phyloP scores from a whole-genome alignment of 2,797 vertebrate species.

The Zalophus californianus region DNA sequence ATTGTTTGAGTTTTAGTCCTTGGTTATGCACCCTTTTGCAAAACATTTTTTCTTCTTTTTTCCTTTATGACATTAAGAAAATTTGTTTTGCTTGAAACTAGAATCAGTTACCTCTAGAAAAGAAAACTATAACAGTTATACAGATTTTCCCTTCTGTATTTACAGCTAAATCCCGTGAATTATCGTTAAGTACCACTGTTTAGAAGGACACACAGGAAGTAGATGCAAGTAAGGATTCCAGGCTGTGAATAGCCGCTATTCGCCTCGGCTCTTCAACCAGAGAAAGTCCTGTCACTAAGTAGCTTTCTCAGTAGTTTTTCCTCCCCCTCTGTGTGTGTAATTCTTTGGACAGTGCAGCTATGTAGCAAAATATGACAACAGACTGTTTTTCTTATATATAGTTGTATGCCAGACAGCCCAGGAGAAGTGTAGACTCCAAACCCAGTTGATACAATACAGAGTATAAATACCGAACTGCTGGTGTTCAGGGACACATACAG shows the following conservation, averaged over 20 bases:
- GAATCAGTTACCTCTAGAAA: neutral
- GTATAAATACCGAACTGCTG: neutral
- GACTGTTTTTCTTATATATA: neutral
- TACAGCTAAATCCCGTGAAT: neutral
- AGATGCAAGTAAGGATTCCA: neutral
- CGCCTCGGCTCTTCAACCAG: neutral
- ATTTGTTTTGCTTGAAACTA: neutral
- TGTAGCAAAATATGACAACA: neutral
- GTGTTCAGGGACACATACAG: neutral
- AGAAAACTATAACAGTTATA: neutral
- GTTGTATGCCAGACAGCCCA: neutral
- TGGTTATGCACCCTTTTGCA: neutral
- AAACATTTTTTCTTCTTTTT: neutral
- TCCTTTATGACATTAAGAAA: neutral
- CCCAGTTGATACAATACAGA: neutral
- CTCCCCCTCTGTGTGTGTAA: neutral
- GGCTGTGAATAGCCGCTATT: neutral
- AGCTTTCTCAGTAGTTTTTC: neutral
- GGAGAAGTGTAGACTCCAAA: neutral
- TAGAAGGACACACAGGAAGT: neutral
- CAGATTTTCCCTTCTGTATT: neutral
- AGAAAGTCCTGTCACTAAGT: neutral
- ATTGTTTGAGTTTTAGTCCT: neutral
- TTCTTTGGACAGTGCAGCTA: neutral
- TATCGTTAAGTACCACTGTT: neutral